Base-by-base conservation (phyloP, 2,797 vertebrate species). In the Oreonectes daqikongensis region DNA sequence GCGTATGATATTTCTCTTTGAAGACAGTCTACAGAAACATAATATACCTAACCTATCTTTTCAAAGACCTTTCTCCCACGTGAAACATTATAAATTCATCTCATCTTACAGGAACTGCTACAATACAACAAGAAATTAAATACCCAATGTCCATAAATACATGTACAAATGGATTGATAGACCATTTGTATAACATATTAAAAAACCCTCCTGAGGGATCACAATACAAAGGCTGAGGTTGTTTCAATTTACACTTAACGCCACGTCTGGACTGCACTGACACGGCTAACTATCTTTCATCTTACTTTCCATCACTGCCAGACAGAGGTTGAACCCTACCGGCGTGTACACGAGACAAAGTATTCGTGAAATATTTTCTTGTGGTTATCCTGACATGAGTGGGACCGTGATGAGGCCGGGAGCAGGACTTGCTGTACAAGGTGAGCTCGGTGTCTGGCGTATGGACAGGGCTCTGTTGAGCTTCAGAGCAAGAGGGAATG, bases 401-500 rank as follows among this genome's bases (percentile, higher is more conserved):
- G 78, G 73, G 55, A 81, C 55, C 67, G 48, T 52, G 64, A 69
- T 82, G 75, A 84, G 83, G 82, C 74, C 74, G 79, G 69, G 81
- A 78, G 85, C 83, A 82, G 85, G 83, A 84, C 4, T 70, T 60
- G 53, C 80, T 64, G 61, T 80, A 12, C 44, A 72, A 72, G 75
- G 48, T 73, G 80, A 61, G 75, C 68, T 69, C 72, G 81, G 70
- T 78, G 64, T 79, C 80, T 48, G 55, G 78, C 81, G 61, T 73
- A 77, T 71, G 87, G 76, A 42, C 30, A 82, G 77, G 75, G 72
- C 87, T 91, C 87, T 83, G 82, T 83, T 81, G 46, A 81, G 79
- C 82, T 84, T 78, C 52, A 57, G 71, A 78, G 80, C 64, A 66
- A 85, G 87, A 88, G 87, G 82, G 69, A 79, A 87, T 79, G 82